These are phyloP conservation scores for Knipowitschia caucasica DNA, from an alignment of 2,797 vertebrate genomes.

Conservation along the genomic window DNA sequence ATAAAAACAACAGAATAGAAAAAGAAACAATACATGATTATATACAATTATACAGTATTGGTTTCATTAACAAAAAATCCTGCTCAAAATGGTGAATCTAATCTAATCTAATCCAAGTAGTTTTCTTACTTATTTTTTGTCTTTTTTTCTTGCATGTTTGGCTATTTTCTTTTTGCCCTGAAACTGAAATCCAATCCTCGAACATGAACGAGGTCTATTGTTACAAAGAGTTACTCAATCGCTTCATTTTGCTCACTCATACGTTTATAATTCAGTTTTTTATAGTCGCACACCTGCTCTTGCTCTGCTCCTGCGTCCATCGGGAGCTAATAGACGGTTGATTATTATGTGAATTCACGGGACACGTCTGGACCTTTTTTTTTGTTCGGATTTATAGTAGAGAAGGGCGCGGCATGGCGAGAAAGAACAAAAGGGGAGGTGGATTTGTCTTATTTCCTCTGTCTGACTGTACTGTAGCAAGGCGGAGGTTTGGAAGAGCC, in stretches of 20 bases:
- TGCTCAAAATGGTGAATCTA: too few species aligned
- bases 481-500: conserved; percentile 23
- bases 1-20: too few species aligned
- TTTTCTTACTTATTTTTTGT: too few species aligned
- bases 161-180: too few species aligned
- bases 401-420: conserved; percentile 44
- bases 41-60: too few species aligned
- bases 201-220: too few species aligned
- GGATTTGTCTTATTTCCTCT: conserved; percentile 63
- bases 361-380: conserved; percentile 40
- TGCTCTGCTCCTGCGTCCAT: conserved; percentile 41
- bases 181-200: too few species aligned
- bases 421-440: conserved; percentile 54
- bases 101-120: too few species aligned
- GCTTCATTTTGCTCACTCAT: conserved; percentile 43
- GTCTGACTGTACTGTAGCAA: conserved; percentile 45
- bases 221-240: conserved; percentile 50
- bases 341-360: conserved; percentile 56
- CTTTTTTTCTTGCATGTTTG: too few species aligned
- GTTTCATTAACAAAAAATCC: too few species aligned
- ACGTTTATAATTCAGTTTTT: conserved; percentile 40
- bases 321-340: conserved; percentile 61
- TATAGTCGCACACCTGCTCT: conserved; percentile 61
- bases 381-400: conserved; percentile 57
- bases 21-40: too few species aligned